Evolutionary conservation across 1,140 invertebrate genomes (phyloP).

Genomic region (Stratiolaelaps scimitus): DNA sequence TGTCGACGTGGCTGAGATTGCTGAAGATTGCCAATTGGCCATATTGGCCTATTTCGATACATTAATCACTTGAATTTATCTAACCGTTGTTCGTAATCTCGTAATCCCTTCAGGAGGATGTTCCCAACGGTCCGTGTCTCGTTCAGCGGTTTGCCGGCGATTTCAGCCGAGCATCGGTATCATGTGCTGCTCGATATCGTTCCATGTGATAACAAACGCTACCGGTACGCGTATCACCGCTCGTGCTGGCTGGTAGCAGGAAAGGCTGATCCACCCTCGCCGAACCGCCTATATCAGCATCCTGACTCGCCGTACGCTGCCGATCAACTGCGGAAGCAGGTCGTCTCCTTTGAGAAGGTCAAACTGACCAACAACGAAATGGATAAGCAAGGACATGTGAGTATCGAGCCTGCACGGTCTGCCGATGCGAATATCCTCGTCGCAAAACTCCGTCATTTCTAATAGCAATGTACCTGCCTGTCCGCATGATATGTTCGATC

Average conservation of each 20-base stretch:
- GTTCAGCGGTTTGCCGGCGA: conserved; percentile 46
- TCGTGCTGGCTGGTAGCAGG: conserved; percentile 56
- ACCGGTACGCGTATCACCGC: conserved; percentile 56
- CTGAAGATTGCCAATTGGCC: no score
- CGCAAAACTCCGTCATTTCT: no score
- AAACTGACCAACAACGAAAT: conserved; percentile 59
- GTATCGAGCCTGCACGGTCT: conserved; percentile 36
- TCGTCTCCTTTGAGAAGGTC: conserved; percentile 58
- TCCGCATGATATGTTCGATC: background rate
- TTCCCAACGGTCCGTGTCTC: conserved; percentile 54
- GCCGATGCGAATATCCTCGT: conserved; percentile 16
- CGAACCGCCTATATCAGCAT: conserved; percentile 81
- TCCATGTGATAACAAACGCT: conserved; percentile 53
- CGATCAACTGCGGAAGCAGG: conserved; percentile 60
- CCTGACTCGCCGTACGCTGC: conserved; percentile 94
- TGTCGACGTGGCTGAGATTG: no score
- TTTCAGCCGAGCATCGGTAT: conserved; percentile 30
- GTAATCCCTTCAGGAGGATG: conserved; percentile 49
- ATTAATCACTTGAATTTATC: no score
- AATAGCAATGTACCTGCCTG: no score
- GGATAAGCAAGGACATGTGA: conserved; percentile 55
- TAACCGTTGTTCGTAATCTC: no score
- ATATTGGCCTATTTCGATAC: no score
- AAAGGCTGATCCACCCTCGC: conserved; percentile 75
- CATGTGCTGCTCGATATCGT: conserved; percentile 53